Conservation (phyloP, 2,888 invertebrate species). For the Phaonia tiefii region DNA sequence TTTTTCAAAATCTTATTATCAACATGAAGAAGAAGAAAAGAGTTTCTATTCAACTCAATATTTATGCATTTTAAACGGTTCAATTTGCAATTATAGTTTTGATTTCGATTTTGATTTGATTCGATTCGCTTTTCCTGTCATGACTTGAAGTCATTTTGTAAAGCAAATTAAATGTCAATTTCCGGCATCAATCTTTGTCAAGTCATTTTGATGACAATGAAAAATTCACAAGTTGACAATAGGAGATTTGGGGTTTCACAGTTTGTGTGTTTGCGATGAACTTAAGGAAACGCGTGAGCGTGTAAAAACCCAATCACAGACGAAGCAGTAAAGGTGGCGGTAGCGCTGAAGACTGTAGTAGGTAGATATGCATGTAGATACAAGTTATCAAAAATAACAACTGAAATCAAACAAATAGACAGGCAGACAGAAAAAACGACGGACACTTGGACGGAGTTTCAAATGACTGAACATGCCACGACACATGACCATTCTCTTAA, state of each 20-base stretch:
- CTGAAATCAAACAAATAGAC: constrained; percentile 14
- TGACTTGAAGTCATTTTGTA: background rate
- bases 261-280: background rate
- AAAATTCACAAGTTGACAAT: constrained; percentile 17
- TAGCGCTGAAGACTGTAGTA: background rate
- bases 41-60: constrained; percentile 5
- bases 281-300: constrained; percentile 7
- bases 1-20: too few species aligned
- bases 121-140: too few species aligned
- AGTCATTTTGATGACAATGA: constrained; percentile 61
- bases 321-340: background rate
- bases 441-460: constrained; percentile 46
- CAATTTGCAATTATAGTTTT: constrained; percentile 43
- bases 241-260: background rate
- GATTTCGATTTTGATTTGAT: background rate
- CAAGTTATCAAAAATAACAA: background rate
- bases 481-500: background rate
- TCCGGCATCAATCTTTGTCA: constrained; percentile 65
- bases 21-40: too few species aligned
- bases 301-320: background rate
- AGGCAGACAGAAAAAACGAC: background rate
- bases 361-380: background rate
- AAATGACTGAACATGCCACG: background rate
- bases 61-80: constrained; percentile 18
- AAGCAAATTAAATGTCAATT: constrained; percentile 63